Base-by-base conservation (phyloP, 23 tunicate genomes). In the Ascidia mentula region DNA sequence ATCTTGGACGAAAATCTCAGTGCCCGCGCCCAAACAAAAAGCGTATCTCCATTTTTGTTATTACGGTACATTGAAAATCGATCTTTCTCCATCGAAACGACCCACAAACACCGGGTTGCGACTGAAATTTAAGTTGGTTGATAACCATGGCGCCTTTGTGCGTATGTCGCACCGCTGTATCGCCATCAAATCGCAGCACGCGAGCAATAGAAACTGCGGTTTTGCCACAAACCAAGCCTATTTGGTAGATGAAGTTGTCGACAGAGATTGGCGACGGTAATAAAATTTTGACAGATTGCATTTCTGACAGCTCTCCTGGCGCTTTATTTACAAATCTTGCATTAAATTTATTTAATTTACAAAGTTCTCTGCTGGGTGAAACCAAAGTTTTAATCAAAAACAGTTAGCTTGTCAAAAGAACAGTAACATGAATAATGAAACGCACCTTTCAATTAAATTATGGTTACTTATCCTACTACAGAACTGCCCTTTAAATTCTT, bases 51-150 rank as follows among this genome's bases (percentile, higher is more conserved):
- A 53, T 53, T 53, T 5, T 53, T 53, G 65, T 53, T 53, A 28
- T 53, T 53, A 53, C 65, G 22, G 65, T 53, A 53, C 65, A 53
- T 53, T 53, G 65, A 53, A 53, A 53, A 53, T 53, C 65, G 65
- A 53, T 53, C 65, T 53, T 28, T 26, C 28, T 1, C 24, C 65
- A 53, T 20, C 65, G 65, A 20, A 20, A n/a, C 28, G 24, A 6
- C 65, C 65, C 28, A 53, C 24, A 53, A 53, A 53, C 65, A 53
- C 12, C 65, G 65, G 65, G 28, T 53, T 53, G 65, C 12, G 65
- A 6, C 65, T 28, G 65, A 53, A 5, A 53, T 53, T 53, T 53
- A 53, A 53, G 28, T 53, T 9, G 24, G 65, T 53, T 53, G 24
- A 53, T 9, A 53, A 6, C 65, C 22, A 53, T 28, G n/a, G 4